phyloP scores from a whole-genome alignment of 2,797 vertebrate species.

The Sphenopsis melanotis region DNA sequence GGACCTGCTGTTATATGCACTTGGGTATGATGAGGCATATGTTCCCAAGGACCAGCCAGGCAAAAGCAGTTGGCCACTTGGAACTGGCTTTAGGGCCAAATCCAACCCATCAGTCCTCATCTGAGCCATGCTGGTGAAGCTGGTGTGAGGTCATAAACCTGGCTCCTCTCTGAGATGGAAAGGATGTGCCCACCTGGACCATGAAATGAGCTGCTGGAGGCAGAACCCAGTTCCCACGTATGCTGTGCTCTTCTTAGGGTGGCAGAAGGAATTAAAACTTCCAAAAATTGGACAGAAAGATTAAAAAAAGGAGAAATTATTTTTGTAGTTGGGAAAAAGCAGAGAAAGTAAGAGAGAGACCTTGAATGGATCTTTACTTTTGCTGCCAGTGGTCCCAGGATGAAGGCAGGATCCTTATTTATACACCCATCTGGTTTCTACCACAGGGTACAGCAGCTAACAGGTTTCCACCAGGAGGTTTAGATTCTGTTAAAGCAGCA shows the following conservation, averaged over 20 bases:
- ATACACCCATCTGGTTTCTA: neutral
- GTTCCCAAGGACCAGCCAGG: neutral
- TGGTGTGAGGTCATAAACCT: neutral
- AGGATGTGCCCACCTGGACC: neutral
- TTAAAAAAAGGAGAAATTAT: neutral
- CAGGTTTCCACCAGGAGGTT: neutral
- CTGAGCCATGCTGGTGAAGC: neutral
- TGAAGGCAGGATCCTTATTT: neutral
- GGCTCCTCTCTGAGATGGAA: neutral
- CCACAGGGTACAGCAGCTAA: neutral
- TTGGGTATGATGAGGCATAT: neutral
- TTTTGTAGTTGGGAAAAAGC: neutral
- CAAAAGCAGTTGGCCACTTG: neutral
- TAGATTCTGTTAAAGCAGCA: neutral
- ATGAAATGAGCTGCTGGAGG: neutral
- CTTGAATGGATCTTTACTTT: neutral
- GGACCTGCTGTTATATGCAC: neutral
- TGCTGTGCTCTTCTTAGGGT: neutral
- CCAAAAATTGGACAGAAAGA: neutral
- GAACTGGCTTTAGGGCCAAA: neutral
- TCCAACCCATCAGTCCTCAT: rapidly evolving
- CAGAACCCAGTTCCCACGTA: neutral
- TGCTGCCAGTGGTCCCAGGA: neutral
- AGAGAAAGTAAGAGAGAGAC: neutral
- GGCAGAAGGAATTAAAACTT: neutral